phyloP scores from a whole-genome alignment of 2,888 invertebrate genomes.

The Leptodirus hochenwartii region DNA sequence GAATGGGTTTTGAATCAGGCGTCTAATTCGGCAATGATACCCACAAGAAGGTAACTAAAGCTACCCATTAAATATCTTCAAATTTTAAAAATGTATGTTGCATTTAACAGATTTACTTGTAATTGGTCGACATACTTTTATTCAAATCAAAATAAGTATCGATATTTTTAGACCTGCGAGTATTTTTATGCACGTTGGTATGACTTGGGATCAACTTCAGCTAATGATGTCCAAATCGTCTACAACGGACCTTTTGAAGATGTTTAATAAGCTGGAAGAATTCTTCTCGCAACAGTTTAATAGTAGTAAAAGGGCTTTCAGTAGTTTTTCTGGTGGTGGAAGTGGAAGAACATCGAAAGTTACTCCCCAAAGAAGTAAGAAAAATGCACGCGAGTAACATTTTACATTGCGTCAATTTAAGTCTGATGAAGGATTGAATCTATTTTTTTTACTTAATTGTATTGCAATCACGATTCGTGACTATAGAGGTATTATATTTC shows the following conservation, averaged over 20 bases:
- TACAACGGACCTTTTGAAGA: conserved; percentile 89
- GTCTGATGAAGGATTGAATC: neutral
- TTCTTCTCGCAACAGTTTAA: conserved; percentile 97
- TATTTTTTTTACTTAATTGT: too few relatives aligned
- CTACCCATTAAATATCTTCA: too few relatives aligned
- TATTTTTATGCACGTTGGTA: conserved; percentile 80
- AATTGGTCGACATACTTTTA: too few relatives aligned
- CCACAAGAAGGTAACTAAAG: conserved; percentile 46
- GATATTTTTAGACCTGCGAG: conserved; percentile 49
- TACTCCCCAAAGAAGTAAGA: conserved; percentile 21
- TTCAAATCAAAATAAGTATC: too few relatives aligned
- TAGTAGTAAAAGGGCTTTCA: conserved; percentile 80
- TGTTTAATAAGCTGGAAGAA: conserved; percentile 91
- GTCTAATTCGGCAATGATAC: conserved; percentile 34
- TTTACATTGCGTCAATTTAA: conserved; percentile 1
- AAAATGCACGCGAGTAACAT: neutral
- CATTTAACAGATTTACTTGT: neutral
- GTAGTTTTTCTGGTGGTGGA: conserved; percentile 22
- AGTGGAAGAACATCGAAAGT: conserved; percentile 20
- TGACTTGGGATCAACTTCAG: conserved; percentile 92
- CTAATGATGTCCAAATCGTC: conserved; percentile 94
- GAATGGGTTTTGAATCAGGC: conserved; percentile 61
- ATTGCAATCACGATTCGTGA: too few relatives aligned
- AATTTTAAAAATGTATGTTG: conserved; percentile 7
- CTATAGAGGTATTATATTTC: too few relatives aligned